Percentiles rank a stretch among this genome's conserved stretches.
Conservation (phyloP, 2,113 vertebrate species). For the Butorides virescens region DNA sequence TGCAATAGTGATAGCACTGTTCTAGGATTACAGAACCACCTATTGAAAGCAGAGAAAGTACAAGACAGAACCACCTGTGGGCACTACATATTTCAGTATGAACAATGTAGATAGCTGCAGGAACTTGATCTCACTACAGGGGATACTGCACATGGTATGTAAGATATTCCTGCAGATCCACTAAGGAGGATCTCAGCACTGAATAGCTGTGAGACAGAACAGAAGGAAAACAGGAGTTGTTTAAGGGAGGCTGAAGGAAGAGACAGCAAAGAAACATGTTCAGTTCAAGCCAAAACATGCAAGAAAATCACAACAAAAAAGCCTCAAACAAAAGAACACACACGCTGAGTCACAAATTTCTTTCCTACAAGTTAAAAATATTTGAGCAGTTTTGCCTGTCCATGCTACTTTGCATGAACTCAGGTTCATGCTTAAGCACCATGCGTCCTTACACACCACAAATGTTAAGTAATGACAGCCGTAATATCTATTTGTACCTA, state of each 20-base stretch:
- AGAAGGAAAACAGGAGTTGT: not conserved
- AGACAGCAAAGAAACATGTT: not conserved
- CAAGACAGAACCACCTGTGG: not conserved
- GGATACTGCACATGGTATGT: not conserved
- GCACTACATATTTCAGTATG: not conserved
- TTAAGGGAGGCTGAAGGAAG: not conserved
- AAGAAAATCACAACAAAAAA: not conserved
- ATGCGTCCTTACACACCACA: not conserved
- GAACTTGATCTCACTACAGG: not conserved
- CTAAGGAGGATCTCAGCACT: not conserved
- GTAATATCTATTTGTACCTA: not conserved
- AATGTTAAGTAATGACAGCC: not conserved
- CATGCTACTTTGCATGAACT: not conserved
- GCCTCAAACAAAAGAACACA: not conserved
- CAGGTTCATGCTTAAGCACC: not conserved
- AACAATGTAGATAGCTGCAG: not conserved
- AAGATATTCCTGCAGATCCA: not conserved
- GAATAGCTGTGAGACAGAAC: not conserved
- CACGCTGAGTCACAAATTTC: not conserved
- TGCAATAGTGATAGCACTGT: not conserved
- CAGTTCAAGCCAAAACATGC: slow-evolving; percentile 20
- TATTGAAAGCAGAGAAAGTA: not conserved
- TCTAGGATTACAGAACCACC: not conserved
- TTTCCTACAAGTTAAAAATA: not conserved
- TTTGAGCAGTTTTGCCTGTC: not conserved